Conservation (phyloP, 2,888 invertebrate species). For the Drosophila nr. medialis region DNA sequence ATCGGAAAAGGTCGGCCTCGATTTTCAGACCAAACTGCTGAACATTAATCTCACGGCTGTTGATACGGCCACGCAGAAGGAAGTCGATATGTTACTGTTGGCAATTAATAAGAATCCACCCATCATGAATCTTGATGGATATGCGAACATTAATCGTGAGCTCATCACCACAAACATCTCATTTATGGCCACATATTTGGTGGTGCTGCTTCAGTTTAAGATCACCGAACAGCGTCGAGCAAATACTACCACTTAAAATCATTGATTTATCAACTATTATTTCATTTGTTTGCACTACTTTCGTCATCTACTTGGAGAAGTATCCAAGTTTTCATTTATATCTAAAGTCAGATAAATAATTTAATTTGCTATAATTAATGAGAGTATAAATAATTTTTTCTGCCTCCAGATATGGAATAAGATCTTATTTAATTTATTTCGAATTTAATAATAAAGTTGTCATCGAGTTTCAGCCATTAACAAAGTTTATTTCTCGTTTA, state of each 20-base stretch:
- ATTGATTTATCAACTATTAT: background rate
- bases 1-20: conserved; percentile 87
- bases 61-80: conserved; percentile 88
- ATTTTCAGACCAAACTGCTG: conserved; percentile 88
- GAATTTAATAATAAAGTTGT: no score
- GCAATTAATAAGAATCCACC: conserved; percentile 91
- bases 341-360: no score
- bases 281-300: no score
- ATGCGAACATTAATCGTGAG: conserved; percentile 89
- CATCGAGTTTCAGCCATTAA: no score
- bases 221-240: conserved; percentile 85
- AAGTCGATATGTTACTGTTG: conserved; percentile 90
- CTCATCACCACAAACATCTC: conserved; percentile 89
- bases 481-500: no score
- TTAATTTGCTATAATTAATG: no score
- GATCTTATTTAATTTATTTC: no score
- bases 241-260: background rate
- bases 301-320: no score
- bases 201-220: conserved; percentile 90
- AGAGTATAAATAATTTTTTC: no score
- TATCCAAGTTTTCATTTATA: no score
- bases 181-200: conserved; percentile 90
- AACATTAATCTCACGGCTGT: conserved; percentile 89
- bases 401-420: no score
- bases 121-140: conserved; percentile 91